A percentile compares a stretch with the other conserved stretches of the same genome.
phyloP scores from a whole-genome alignment of 2,888 invertebrate species.

The Norana najaformis region DNA sequence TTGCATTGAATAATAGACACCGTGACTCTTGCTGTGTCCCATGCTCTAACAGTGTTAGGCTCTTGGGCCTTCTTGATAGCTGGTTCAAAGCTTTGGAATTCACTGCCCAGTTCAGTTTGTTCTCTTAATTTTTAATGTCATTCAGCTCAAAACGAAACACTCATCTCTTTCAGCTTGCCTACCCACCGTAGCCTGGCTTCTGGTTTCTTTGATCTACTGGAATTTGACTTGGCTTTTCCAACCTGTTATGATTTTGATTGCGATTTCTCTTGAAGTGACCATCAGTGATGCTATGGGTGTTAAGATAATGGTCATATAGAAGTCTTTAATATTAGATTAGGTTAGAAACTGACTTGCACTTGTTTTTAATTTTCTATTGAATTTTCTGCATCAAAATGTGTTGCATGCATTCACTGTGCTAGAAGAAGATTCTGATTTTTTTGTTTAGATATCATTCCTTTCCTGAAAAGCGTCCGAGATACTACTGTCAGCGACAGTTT shows the following conservation, averaged over 20 bases:
- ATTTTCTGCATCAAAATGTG: neutral
- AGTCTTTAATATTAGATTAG: neutral
- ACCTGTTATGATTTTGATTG: too few relatives aligned
- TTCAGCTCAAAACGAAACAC: too few relatives aligned
- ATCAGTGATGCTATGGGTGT: neutral
- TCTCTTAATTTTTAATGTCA: too few relatives aligned
- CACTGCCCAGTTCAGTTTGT: too few relatives aligned
- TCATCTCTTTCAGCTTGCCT: too few relatives aligned
- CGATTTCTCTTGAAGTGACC: neutral
- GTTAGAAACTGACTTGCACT: neutral
- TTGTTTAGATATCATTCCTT: neutral
- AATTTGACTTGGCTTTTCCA: conserved; percentile 45
- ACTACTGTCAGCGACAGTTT: neutral
- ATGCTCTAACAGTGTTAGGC: too few relatives aligned
- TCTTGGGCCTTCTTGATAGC: too few relatives aligned
- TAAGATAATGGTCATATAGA: neutral
- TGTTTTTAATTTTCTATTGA: neutral
- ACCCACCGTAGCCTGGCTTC: too few relatives aligned
- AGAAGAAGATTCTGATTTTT: neutral
- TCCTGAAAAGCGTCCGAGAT: neutral
- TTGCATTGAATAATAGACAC: too few relatives aligned
- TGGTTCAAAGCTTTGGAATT: too few relatives aligned
- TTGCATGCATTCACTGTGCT: neutral
- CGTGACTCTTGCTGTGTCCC: too few relatives aligned
- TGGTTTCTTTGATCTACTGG: too few relatives aligned